Conservation (phyloP, 2,113 vertebrate genomes). For the Tetrao urogallus region DNA sequence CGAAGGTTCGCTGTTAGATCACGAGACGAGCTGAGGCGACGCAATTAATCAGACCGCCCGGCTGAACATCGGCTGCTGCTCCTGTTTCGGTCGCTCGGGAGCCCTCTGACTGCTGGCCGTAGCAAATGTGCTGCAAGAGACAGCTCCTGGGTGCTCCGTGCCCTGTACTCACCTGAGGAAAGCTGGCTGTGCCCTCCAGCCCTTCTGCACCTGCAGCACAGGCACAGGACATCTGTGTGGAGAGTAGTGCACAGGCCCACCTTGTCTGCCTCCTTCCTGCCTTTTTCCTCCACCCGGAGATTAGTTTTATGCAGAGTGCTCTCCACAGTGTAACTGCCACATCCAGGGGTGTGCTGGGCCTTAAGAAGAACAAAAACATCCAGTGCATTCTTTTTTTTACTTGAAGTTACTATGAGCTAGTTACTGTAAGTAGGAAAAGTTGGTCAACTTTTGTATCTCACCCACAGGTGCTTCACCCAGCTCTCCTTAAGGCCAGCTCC, state of each 20-base stretch:
- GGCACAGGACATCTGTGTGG: background rate
- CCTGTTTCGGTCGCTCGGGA: background rate
- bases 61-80: background rate
- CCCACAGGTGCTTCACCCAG: background rate
- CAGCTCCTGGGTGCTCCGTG: background rate
- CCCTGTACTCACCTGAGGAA: background rate
- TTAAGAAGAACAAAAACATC: background rate
- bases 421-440: background rate
- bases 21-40: background rate
- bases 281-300: rapidly evolving
- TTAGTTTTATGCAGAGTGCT: background rate
- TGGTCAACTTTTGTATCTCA: background rate
- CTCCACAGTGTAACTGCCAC: background rate
- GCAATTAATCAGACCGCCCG: background rate
- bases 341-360: background rate
- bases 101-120: background rate
- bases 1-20: rapidly evolving
- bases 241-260: background rate
- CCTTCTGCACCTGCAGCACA: background rate
- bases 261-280: background rate
- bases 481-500: background rate
- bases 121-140: background rate
- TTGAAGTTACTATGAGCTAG: background rate
- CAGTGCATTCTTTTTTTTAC: rapidly evolving
- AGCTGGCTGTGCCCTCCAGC: background rate